phyloP scores from a whole-genome alignment of 2,113 vertebrate genomes.

The Amblyornis subalaris region DNA sequence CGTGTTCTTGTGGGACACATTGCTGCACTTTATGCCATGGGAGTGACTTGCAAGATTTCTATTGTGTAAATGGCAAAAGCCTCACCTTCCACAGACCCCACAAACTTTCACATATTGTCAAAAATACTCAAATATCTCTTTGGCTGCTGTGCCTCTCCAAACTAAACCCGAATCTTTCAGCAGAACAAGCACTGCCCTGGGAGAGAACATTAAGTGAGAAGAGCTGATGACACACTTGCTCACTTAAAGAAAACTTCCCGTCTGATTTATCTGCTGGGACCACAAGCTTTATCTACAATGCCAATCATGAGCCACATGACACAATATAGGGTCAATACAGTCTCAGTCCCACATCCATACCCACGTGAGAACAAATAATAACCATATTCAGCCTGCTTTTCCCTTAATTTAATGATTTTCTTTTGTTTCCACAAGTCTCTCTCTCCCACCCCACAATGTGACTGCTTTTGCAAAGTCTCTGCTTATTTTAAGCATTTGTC shows the following conservation, averaged over 20 bases:
- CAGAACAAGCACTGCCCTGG: neutral
- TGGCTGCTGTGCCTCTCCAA: neutral
- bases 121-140: neutral
- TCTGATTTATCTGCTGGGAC: neutral
- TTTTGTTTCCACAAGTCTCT: neutral
- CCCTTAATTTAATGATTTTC: neutral
- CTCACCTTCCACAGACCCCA: neutral
- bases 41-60: neutral
- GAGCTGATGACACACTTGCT: neutral
- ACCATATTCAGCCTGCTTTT: neutral
- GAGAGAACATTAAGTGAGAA: neutral
- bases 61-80: neutral
- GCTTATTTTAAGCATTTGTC: slow-evolving; percentile 1
- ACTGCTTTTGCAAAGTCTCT: neutral
- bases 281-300: neutral
- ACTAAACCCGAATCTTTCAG: neutral
- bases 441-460: neutral
- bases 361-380: neutral
- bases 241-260: neutral
- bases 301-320: neutral
- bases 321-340: neutral
- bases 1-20: too few relatives aligned
- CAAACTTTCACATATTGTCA: neutral
- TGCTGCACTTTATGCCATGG: neutral
- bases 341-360: neutral